Evolutionary conservation across 2,797 vertebrate species (phyloP), one percentile per base, ranked within the genome.

Genomic region (Xiphorhynchus erythropygius): DNA sequence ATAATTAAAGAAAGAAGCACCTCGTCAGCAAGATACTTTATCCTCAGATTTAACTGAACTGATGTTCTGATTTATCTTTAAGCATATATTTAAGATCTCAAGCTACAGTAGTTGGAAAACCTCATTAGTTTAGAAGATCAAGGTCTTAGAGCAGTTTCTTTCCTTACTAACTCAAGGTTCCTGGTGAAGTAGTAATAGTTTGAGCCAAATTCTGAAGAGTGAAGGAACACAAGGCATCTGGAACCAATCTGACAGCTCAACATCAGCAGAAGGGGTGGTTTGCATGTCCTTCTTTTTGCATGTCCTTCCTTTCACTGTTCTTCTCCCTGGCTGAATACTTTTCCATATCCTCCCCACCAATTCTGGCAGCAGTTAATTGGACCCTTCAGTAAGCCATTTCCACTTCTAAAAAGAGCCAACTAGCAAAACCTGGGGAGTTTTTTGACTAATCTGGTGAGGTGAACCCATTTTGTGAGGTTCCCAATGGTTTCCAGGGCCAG

Each of bases 111-210:
- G 19, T 8, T 59, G 27, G 15, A 50, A 39, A 4, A 70, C 19
- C 27, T 62, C 42, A 15, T 33, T 77, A 7, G 13, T 53, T 33
- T 33, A 33, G 35, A 67, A 55, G 27, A 28, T 63, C 9, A 53
- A 44, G 13, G 32, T 17, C 85, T 79, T 46, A 50, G 30, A 70
- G 18, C 27, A 52, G 39, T 8, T 77, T 44, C 30, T 75, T 2
- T 27, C 37, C 18, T 21, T 44, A 44, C 39, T 67, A 33, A 50
- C 0, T 0, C 6, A 28, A 63, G 13, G 17, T 57, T 80, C 50
- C 16, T 35, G 47, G 11, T n/a, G 56, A 70, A 83, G 24, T 1
- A 60, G 46, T 41, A 73, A 11, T 8, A 81, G 19, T 25, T 47
- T 59, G 53, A 71, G 30, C 9, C 32, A 71, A 67, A 73, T 67